phyloP scores from a whole-genome alignment of 2,888 invertebrate species.

The Andrena flavipes region DNA sequence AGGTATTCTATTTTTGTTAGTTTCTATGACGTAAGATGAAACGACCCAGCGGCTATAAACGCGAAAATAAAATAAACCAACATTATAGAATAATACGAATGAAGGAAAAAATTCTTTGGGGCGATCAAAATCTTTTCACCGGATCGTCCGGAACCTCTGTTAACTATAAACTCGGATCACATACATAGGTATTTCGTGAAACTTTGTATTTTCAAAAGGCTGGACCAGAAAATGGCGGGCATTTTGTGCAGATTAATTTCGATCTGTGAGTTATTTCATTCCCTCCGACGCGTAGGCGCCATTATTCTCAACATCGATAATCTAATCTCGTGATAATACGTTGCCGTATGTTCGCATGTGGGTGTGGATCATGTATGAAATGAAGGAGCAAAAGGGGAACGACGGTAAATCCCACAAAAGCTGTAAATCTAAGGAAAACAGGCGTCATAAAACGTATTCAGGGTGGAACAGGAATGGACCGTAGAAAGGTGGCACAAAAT shows the following conservation, averaged over 20 bases:
- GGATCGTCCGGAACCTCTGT: too few species aligned
- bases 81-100: not conserved
- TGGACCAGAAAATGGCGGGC: not conserved
- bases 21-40: too few species aligned
- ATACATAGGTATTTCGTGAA: not conserved
- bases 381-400: conserved; percentile 6
- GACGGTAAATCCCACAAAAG: not conserved
- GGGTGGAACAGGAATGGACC: not conserved
- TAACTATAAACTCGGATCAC: not conserved
- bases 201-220: not conserved
- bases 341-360: conserved; percentile 33
- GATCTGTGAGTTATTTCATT: conserved; percentile 39
- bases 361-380: conserved; percentile 24
- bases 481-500: conserved; percentile 2
- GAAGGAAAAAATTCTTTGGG: not conserved
- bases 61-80: too few species aligned
- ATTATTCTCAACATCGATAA: conserved; percentile 75
- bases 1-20: too few species aligned
- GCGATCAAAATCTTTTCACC: not conserved
- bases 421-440: not conserved
- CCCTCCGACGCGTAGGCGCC: conserved; percentile 75
- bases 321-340: conserved; percentile 79
- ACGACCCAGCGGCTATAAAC: too few species aligned
- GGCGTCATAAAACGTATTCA: not conserved
- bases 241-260: conserved; percentile 23